Conservation (phyloP, 2,797 vertebrate species). For the Cichlasoma orientale region DNA sequence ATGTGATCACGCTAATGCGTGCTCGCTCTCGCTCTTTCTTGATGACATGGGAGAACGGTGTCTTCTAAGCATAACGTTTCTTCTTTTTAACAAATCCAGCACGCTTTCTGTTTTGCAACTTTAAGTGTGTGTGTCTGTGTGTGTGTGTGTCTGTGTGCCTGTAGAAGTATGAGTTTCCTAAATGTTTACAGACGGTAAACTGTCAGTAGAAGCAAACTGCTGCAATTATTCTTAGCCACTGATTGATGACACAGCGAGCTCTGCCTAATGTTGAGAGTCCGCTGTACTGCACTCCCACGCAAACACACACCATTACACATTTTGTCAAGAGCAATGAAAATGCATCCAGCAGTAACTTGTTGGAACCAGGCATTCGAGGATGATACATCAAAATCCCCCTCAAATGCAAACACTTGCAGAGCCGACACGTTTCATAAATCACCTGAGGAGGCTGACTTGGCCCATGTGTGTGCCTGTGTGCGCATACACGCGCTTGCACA, state of each 20-base stretch:
- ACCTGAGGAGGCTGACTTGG: constrained; percentile 39
- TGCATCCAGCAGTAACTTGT: constrained; percentile 67
- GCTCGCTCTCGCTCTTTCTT: background rate
- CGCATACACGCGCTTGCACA: background rate
- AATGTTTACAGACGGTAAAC: constrained; percentile 54
- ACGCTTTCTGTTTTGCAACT: background rate
- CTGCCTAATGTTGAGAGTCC: constrained; percentile 51
- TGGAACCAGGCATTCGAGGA: constrained; percentile 53
- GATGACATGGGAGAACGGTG: background rate
- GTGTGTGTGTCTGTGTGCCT: background rate
- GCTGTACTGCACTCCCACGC: constrained; percentile 26
- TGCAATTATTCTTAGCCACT: constrained; percentile 63
- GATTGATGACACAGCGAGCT: constrained; percentile 69
- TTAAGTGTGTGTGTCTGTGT: background rate
- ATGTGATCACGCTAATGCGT: background rate
- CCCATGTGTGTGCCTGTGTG: constrained; percentile 6
- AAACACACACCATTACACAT: constrained; percentile 17
- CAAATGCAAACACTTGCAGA: constrained; percentile 75
- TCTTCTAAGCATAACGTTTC: background rate
- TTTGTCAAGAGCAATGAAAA: constrained; percentile 61
- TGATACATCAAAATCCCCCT: constrained; percentile 73
- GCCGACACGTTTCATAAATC: constrained; percentile 75
- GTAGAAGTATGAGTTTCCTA: constrained; percentile 42
- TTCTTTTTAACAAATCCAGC: background rate
- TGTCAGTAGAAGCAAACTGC: constrained; percentile 62